These are phyloP conservation scores for Dioctria rufipes DNA, from an alignment of 2,888 invertebrate genomes.

Conservation along the genomic window DNA sequence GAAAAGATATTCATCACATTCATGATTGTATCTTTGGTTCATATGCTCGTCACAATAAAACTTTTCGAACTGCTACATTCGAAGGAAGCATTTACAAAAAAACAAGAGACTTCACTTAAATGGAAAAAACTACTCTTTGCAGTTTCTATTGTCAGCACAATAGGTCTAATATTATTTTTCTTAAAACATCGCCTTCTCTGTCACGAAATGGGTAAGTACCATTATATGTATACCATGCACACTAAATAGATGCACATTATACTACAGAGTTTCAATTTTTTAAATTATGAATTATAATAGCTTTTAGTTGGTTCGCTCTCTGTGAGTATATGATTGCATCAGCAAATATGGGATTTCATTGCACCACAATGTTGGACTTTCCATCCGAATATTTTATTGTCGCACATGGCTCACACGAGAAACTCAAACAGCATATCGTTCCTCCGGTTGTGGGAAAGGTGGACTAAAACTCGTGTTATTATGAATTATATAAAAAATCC, in stretches of 20 bases:
- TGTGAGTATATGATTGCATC: constrained; percentile 94
- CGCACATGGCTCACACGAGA: constrained; percentile 74
- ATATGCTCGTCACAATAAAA: constrained; percentile 85
- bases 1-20: constrained; percentile 94
- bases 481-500: constrained; percentile 22
- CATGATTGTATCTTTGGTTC: constrained; percentile 86
- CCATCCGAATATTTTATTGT: constrained; percentile 86
- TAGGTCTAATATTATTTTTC: constrained; percentile 90
- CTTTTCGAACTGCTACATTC: constrained; percentile 70
- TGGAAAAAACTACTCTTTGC: constrained; percentile 84
- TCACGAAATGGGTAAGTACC: constrained; percentile 86
- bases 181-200: constrained; percentile 90
- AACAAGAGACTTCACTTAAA: constrained; percentile 73
- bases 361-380: constrained; percentile 89
- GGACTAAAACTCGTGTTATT: constrained; percentile 20
- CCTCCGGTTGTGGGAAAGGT: constrained; percentile 24
- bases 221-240: background rate
- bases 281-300: constrained; percentile 72
- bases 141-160: constrained; percentile 83
- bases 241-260: too few species aligned
- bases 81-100: constrained; percentile 66
- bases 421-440: constrained; percentile 65
- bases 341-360: constrained; percentile 94
- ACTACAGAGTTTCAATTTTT: background rate
- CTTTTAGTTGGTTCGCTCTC: constrained; percentile 94